Evolutionary conservation across 2,888 invertebrate species (phyloP).

Genomic region (Himalopsyche tibetana): DNA sequence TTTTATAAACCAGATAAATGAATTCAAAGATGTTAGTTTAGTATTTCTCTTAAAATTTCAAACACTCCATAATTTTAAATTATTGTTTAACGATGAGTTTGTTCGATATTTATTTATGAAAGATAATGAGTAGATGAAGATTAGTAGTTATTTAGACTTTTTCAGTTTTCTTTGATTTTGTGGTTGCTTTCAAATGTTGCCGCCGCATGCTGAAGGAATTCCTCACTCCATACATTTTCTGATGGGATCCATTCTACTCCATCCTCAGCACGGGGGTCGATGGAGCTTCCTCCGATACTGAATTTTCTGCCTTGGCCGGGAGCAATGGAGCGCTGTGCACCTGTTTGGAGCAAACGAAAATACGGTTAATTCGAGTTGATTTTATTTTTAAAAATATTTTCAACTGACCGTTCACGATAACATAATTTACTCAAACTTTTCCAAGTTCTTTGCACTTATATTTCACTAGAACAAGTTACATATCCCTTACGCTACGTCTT

Average conservation of each 20-base stretch:
- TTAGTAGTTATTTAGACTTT: not conserved
- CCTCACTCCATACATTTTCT: slow-evolving; percentile 82
- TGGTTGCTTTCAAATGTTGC: slow-evolving; percentile 83
- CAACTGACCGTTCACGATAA: too few species aligned
- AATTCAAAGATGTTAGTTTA: too few species aligned
- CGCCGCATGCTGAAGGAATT: slow-evolving; percentile 84
- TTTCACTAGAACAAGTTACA: too few species aligned
- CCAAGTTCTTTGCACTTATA: too few species aligned
- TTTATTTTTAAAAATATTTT: too few species aligned
- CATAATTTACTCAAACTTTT: too few species aligned
- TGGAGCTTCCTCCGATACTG: slow-evolving; percentile 62
- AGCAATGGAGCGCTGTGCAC: slow-evolving; percentile 78
- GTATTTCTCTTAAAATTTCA: too few species aligned
- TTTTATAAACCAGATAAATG: too few species aligned
- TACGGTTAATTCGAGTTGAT: not conserved
- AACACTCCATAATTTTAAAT: too few species aligned
- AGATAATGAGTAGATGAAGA: not conserved
- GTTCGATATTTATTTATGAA: not conserved
- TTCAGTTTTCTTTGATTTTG: slow-evolving; percentile 35
- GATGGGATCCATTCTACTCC: slow-evolving; percentile 68
- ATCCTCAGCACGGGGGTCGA: slow-evolving; percentile 66
- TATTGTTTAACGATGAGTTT: too few species aligned
- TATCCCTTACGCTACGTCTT: too few species aligned
- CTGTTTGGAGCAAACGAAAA: slow-evolving; percentile 69
- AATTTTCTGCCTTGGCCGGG: slow-evolving; percentile 68